phyloP scores from a whole-genome alignment of 2,113 vertebrate genomes.

The Colaptes auratus region DNA sequence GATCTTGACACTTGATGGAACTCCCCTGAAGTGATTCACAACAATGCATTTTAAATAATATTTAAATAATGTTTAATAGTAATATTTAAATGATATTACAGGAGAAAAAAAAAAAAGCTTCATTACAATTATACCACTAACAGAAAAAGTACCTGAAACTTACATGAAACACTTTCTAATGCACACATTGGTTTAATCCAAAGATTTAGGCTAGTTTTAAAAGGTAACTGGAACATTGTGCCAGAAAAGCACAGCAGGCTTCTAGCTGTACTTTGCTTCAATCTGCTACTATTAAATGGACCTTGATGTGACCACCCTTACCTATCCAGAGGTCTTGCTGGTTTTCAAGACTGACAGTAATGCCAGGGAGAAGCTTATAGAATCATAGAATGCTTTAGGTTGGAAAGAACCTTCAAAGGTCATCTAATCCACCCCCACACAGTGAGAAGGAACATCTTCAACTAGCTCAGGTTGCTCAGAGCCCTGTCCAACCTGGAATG shows the following conservation, averaged over 20 bases:
- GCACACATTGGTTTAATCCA: slow-evolving; percentile 29
- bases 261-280: background rate
- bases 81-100: no score
- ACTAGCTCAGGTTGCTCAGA: no score
- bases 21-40: background rate
- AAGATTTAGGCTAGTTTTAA: slow-evolving; percentile 55
- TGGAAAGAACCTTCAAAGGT: no score
- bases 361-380: background rate
- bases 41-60: background rate
- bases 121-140: slow-evolving; percentile 25
- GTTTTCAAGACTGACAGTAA: slow-evolving; percentile 39
- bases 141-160: slow-evolving; percentile 1
- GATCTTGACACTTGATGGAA: background rate
- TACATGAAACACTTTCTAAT: slow-evolving; percentile 13
- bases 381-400: background rate
- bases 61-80: no score
- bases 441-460: no score
- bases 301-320: background rate
- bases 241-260: background rate
- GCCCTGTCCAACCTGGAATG: no score
- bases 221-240: background rate
- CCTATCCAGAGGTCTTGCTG: slow-evolving; percentile 7
- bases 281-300: slow-evolving; percentile 10
- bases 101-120: background rate
- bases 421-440: no score